These are phyloP conservation scores for Tuta absoluta DNA, from an alignment of 2,888 invertebrate species.

Conservation along the genomic window DNA sequence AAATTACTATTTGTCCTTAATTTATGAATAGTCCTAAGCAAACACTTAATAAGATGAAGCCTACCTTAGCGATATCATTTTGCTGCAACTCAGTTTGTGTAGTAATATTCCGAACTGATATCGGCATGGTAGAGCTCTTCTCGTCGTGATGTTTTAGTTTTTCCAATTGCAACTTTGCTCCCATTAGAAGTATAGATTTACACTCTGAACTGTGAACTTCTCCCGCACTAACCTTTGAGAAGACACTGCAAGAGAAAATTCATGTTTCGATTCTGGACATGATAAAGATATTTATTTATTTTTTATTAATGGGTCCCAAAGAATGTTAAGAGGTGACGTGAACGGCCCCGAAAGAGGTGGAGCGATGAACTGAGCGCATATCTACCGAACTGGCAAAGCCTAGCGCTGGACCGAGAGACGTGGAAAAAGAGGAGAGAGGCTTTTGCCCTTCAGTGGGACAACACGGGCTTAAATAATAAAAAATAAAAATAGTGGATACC, in stretches of 20 bases:
- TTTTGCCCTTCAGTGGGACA: no score
- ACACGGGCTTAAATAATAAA: no score
- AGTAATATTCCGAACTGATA: not conserved
- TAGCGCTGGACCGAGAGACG: no score
- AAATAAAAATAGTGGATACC: no score
- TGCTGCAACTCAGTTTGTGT: not conserved
- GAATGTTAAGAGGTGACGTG: no score
- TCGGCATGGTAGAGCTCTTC: not conserved
- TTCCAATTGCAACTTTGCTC: slow-evolving; percentile 16
- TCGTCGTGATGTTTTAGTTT: slow-evolving; percentile 7
- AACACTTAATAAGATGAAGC: not conserved
- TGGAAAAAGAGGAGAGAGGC: no score
- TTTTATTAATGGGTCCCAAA: no score
- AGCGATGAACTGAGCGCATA: no score
- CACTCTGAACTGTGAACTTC: not conserved
- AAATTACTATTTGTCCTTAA: no score
- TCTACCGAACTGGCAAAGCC: no score
- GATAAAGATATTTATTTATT: no score
- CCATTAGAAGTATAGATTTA: slow-evolving; percentile 21
- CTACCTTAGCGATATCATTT: not conserved
- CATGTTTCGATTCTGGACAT: not conserved
- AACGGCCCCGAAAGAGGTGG: no score
- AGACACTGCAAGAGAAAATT: not conserved
- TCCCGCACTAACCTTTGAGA: not conserved
- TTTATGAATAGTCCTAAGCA: not conserved